These are phyloP conservation scores for Neotoxoptera formosana DNA, from an alignment of 1,140 invertebrate species.

Conservation along the genomic window DNA sequence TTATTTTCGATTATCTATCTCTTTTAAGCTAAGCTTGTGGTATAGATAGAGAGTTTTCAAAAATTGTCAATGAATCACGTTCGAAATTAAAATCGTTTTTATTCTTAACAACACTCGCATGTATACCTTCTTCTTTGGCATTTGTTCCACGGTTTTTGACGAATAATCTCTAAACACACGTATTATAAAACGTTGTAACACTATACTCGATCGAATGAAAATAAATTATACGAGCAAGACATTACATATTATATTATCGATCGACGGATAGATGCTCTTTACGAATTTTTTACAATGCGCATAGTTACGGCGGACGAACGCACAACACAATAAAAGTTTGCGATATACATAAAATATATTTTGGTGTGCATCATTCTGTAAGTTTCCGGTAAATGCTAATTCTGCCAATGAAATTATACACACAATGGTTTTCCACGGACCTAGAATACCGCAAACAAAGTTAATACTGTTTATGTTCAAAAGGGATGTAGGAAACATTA, in stretches of 20 bases:
- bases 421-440: not conserved
- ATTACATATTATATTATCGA: not conserved
- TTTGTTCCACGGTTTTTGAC: not conserved
- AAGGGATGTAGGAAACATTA: not conserved
- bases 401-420: not conserved
- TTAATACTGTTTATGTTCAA: not conserved
- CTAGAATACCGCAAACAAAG: not conserved
- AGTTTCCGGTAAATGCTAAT: conserved; percentile 9
- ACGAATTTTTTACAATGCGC: not conserved
- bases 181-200: not conserved
- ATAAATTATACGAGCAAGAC: not conserved
- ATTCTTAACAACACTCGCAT: not conserved
- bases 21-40: no score
- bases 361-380: not conserved
- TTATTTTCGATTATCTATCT: no score
- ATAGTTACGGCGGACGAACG: not conserved
- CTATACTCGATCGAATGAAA: not conserved
- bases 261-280: not conserved
- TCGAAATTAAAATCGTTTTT: not conserved
- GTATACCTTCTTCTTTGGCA: not conserved
- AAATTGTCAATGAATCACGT: not conserved
- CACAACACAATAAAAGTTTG: not conserved
- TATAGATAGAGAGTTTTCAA: not conserved
- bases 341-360: not conserved
- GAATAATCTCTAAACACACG: not conserved